A percentile compares a stretch with the other conserved stretches of the same genome.
These are phyloP conservation scores for Apomyelois bistriatella DNA, from an alignment of 2,888 invertebrate species.

Conservation along the genomic window DNA sequence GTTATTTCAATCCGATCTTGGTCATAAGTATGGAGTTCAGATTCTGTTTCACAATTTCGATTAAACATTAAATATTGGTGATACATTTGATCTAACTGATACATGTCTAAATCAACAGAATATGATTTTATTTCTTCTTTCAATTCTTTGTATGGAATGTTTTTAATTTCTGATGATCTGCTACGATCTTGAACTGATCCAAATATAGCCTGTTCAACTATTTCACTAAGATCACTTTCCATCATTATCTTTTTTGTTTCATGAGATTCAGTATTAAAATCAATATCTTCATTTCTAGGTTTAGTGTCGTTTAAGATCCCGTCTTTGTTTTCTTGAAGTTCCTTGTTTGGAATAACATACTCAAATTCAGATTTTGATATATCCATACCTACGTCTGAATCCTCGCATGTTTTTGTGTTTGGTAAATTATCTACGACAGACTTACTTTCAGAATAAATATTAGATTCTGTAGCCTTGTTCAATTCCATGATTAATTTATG, in stretches of 20 bases:
- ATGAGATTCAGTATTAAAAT: background rate
- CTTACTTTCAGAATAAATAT: background rate
- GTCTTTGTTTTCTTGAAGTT: too few species aligned
- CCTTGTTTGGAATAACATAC: too few species aligned
- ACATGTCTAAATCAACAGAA: conserved; percentile 50
- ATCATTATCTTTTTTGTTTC: background rate
- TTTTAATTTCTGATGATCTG: conserved; percentile 30
- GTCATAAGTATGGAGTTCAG: background rate
- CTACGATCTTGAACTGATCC: conserved; percentile 82
- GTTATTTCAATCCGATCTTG: background rate
- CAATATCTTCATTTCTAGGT: background rate
- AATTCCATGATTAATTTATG: background rate
- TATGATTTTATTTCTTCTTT: conserved; percentile 60
- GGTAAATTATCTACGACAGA: background rate
- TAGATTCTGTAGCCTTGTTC: background rate
- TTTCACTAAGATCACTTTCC: conserved; percentile 38
- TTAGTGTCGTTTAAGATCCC: background rate
- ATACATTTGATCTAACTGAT: conserved; percentile 55
- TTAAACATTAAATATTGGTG: conserved; percentile 25
- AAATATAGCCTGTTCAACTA: conserved; percentile 79
- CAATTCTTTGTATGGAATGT: conserved; percentile 53
- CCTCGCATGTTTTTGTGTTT: too few species aligned
- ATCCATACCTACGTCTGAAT: too few species aligned
- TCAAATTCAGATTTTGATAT: too few species aligned
- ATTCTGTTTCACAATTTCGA: conserved; percentile 1